A percentile compares a stretch with the other conserved stretches of the same genome.
Evolutionary conservation across 2,888 invertebrate species (phyloP).

Genomic region (Drosophila quinaria): DNA sequence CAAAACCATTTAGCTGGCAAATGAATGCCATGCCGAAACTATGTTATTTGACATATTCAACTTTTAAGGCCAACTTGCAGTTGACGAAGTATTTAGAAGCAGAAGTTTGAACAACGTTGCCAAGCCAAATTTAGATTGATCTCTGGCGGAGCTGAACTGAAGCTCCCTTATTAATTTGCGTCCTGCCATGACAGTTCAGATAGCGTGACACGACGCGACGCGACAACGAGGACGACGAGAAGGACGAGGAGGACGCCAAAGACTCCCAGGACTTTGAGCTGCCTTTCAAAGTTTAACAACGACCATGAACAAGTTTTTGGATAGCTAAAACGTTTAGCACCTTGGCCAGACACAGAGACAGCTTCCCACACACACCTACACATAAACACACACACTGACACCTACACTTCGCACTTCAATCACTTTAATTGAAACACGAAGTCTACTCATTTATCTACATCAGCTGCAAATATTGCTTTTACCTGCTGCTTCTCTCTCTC

Average conservation of each 20-base stretch:
- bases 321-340: constrained; percentile 68
- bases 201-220: neutral
- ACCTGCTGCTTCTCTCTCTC: constrained; percentile 2
- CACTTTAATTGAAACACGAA: constrained; percentile 81
- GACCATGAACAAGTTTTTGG: constrained; percentile 64
- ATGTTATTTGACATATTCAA: constrained; percentile 46
- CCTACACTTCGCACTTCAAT: constrained; percentile 65
- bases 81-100: constrained; percentile 32
- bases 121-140: constrained; percentile 72
- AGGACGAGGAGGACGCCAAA: neutral
- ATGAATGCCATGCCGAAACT: constrained; percentile 53
- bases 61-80: constrained; percentile 60
- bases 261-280: constrained; percentile 22
- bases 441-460: constrained; percentile 82
- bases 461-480: constrained; percentile 80
- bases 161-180: constrained; percentile 78
- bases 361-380: neutral
- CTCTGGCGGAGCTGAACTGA: constrained; percentile 30
- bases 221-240: neutral
- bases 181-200: constrained; percentile 34
- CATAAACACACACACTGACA: constrained; percentile 7
- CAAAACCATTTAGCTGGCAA: constrained; percentile 60
- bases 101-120: constrained; percentile 37
- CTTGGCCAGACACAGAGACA: constrained; percentile 25
- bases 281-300: constrained; percentile 41